These are phyloP conservation scores for Amblyornis subalaris DNA, from an alignment of 2,113 vertebrate genomes.

Conservation along the genomic window DNA sequence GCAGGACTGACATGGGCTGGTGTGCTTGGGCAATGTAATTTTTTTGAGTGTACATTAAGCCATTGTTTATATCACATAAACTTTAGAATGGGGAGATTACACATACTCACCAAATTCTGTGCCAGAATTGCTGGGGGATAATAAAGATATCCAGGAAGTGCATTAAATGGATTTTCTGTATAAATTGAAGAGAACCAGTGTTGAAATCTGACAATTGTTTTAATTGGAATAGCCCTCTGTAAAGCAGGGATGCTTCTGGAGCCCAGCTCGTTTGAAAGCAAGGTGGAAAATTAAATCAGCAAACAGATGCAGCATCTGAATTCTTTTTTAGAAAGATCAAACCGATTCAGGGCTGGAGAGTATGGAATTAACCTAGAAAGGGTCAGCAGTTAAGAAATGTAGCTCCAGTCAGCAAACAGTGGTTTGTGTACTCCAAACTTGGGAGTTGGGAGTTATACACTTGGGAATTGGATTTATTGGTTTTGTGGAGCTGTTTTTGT, in stretches of 20 bases:
- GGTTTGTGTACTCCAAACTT: background rate
- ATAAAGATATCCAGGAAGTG: background rate
- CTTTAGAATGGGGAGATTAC: background rate
- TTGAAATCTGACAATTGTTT: background rate
- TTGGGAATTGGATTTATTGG: background rate
- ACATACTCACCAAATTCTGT: background rate
- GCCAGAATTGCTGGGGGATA: background rate
- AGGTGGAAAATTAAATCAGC: background rate
- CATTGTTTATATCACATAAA: background rate
- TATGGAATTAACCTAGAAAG: background rate
- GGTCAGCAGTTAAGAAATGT: background rate
- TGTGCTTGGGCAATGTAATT: background rate
- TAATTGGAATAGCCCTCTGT: background rate
- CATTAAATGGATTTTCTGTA: background rate
- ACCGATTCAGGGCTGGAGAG: background rate
- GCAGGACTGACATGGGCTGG: background rate
- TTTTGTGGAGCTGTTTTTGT: background rate
- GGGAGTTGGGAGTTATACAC: background rate
- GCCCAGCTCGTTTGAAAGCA: background rate
- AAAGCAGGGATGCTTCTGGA: fast-evolving
- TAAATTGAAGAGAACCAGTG: background rate
- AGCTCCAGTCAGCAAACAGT: background rate
- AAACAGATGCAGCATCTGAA: background rate
- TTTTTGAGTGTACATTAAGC: background rate
- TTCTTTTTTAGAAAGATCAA: constrained; percentile 11